Evolutionary conservation across 2,113 vertebrate species (phyloP).

Genomic region (Aegypius monachus): DNA sequence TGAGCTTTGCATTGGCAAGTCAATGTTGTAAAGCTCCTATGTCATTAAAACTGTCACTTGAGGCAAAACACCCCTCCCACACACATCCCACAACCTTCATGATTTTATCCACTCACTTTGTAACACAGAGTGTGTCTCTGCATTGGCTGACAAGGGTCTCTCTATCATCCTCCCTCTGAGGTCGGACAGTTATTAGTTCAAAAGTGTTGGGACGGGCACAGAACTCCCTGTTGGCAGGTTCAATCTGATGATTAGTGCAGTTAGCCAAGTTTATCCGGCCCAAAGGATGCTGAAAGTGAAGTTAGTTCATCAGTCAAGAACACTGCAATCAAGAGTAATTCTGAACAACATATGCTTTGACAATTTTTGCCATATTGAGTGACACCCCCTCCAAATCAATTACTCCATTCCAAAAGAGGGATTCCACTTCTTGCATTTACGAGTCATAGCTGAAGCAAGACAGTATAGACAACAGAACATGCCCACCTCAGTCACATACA

Average conservation of each 20-base stretch:
- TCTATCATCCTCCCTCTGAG: slow-evolving; percentile 87
- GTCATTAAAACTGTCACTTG: neutral
- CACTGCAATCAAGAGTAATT: neutral
- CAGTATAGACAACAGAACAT: neutral
- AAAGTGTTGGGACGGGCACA: slow-evolving; percentile 94
- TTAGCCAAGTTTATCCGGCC: slow-evolving; percentile 90
- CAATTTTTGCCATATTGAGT: neutral
- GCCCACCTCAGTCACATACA: neutral
- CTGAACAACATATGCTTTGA: neutral
- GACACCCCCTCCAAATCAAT: neutral
- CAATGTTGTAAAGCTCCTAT: neutral
- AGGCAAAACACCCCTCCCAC: neutral
- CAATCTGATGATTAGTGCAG: slow-evolving; percentile 88
- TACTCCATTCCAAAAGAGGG: neutral
- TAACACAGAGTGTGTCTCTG: slow-evolving; percentile 91
- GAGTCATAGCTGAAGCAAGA: neutral
- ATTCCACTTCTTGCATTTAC: neutral
- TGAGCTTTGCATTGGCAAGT: neutral
- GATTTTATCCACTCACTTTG: slow-evolving; percentile 81
- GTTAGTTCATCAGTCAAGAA: neutral
- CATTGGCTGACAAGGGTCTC: slow-evolving; percentile 96
- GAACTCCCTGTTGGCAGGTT: slow-evolving; percentile 92
- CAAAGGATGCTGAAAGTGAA: slow-evolving; percentile 80
- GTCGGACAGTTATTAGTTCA: slow-evolving; percentile 90
- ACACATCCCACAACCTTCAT: too few relatives aligned